phyloP scores from a whole-genome alignment of 2,888 invertebrate genomes.

The Anaspis maculata region DNA sequence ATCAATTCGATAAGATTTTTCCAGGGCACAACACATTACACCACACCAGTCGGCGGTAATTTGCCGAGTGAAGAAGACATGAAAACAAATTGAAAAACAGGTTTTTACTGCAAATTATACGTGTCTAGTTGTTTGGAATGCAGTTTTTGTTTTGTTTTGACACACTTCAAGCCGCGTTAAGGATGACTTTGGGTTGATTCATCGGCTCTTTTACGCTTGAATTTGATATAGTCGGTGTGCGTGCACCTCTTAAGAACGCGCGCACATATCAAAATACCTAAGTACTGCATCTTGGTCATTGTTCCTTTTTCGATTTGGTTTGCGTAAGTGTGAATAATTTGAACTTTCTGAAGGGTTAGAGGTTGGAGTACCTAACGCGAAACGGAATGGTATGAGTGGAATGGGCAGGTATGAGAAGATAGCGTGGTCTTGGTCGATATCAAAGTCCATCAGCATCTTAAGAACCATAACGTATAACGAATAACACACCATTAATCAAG shows the following conservation, averaged over 20 bases:
- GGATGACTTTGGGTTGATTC: slow-evolving; percentile 11
- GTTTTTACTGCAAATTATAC: slow-evolving; percentile 33
- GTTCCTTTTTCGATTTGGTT: no score
- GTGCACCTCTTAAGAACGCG: no score
- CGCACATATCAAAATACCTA: no score
- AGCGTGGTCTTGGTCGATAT: slow-evolving; percentile 11
- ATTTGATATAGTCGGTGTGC: no score
- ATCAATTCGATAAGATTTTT: no score
- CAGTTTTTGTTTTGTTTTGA: slow-evolving; percentile 28
- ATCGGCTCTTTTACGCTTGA: slow-evolving; percentile 10
- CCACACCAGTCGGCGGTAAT: slow-evolving; percentile 29
- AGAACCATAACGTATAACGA: slow-evolving; percentile 24
- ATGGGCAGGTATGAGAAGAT: no score
- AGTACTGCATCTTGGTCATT: no score
- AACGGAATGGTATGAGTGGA: no score
- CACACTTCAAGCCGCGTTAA: slow-evolving; percentile 18
- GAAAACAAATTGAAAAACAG: slow-evolving; percentile 36
- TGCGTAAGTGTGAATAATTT: no score
- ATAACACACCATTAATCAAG: slow-evolving; percentile 38
- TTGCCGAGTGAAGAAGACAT: slow-evolving; percentile 28
- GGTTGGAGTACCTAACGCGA: no score
- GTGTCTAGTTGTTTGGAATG: slow-evolving; percentile 32
- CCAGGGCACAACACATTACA: no score
- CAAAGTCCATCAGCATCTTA: slow-evolving; percentile 26
- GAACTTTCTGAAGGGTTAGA: no score